Base-by-base conservation (phyloP, 2,113 vertebrate species). In the Malurus cyaneus region DNA sequence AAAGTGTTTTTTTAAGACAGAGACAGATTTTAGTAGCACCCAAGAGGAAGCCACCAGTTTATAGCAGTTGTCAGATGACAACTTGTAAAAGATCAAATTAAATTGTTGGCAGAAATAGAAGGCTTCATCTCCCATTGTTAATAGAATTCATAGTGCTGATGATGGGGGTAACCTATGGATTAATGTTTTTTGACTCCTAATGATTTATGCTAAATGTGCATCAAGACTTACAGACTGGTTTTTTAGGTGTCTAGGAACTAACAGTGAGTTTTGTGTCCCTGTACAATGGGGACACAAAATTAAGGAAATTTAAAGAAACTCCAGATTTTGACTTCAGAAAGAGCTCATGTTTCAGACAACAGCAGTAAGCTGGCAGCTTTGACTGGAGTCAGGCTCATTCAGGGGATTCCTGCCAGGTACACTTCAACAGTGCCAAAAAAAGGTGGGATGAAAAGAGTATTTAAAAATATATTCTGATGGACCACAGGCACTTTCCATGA, bases 141-240 rank as follows among this genome's bases (percentile, higher is more conserved):
- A 8, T 10, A 2, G 3, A 20, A 31, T 71, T 78, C 15, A 18
- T 4, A 52, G 24, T 1, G 0, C 39, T 50, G 42, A 13, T 23
- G 12, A 18, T 46, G 19, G 49, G 10, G 15, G 10, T 46, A 65
- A 26, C 47, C 50, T 62, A 4, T 6, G 32, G 20, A 47, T 61
- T 77, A 36, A 57, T 34, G 12, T 2, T 41, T 60, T 56, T 41
- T 79, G 4, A 18, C 65, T 80, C 32, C n/a, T 34, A 65, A 21
- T 26, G 32, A 20, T 29, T 67, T 23, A 20, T 3, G 14, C 11
- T 67, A 76, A 52, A 44, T 28, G 17, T 52, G 31, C 54, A 61
- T 25, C 5, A 19, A 52, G 18, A 80, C n/a, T 42, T 65, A 32
- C 26, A 46, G 59, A 11, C 12, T 24, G 7, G 4, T 64, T 92